Evolutionary conservation across 2,888 invertebrate species (phyloP), one percentile per base, ranked within the genome.

Genomic region (Pollenia amentaria): DNA sequence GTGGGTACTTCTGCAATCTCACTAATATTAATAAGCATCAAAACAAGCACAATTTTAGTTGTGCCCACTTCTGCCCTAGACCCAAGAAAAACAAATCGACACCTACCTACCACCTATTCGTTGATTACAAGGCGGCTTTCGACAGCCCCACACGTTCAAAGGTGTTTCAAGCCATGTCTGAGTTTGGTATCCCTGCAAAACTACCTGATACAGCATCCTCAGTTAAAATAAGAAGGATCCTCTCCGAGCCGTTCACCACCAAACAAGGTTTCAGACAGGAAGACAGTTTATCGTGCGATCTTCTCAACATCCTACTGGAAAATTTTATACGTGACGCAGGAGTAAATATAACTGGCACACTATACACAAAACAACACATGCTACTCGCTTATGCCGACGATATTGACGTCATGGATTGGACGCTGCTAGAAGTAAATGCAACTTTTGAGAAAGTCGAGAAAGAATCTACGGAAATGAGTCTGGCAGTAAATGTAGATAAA

Each of bases 201-300:
- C 38, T 38, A 29, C 62, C 53, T 29, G 16, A 53, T 12, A 70
- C 65, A 6, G 18, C 2, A 51, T 75, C 67, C 51, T 11, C 9
- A 38, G 2, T 62, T 40, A 14, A 62, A n/a, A 40, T 62, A 38
- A 14, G 40, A 62, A 62, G 73, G 44, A 29, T 62, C 21, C 78
- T 82, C 60, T 73, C 72, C 62, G 69, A 65, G 14, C 57, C 75
- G 2, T 77, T 77, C 42, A 29, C 6, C 57, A 77, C 72, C 77
- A 57, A 77, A 77, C 55, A 65, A 79, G 78, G 75, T 51, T 62
- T 83, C 76, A 75, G 76, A 79, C 70, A 86, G 57, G 69, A 76
- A 18, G 81, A 76, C n/a, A 44, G 70, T 6, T 12, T 84, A 21
- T 81, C 77, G 65, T 73, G 81, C 64, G 75, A 81, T 38, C 62